phyloP scores from a whole-genome alignment of 1,140 invertebrate genomes.

The Hylyphantes graminicola region DNA sequence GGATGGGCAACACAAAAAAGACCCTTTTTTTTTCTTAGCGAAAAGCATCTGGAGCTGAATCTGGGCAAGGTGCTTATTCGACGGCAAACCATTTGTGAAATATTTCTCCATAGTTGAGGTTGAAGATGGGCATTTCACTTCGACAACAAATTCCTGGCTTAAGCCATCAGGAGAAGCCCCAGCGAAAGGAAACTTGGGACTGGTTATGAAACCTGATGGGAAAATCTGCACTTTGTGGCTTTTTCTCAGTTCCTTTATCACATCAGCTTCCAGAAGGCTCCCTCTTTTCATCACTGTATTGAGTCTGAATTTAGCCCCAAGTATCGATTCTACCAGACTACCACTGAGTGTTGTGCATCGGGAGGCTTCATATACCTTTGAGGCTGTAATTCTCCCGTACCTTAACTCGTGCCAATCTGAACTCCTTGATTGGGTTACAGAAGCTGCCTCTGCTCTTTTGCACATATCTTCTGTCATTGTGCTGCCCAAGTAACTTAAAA shows the following conservation, averaged over 20 bases:
- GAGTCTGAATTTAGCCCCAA: neutral
- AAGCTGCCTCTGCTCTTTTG: neutral
- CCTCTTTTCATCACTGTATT: neutral
- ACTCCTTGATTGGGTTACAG: neutral
- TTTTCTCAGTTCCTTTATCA: neutral
- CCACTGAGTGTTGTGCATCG: neutral
- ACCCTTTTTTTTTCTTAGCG: neutral
- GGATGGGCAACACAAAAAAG: constrained; percentile 1
- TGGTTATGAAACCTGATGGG: neutral
- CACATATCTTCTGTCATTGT: neutral
- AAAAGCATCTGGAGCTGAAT: constrained; percentile 13
- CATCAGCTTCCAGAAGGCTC: neutral
- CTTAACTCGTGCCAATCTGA: neutral
- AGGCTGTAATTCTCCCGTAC: neutral
- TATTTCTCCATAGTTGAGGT: neutral
- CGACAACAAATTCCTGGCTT: neutral
- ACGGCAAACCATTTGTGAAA: neutral
- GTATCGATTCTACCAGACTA: neutral
- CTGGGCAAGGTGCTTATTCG: neutral
- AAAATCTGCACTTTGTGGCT: neutral
- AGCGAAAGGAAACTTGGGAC: neutral
- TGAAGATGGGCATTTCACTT: neutral
- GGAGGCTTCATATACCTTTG: neutral
- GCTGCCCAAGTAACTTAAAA: neutral
- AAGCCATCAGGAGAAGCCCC: constrained; percentile 3